Conservation (phyloP, 2,888 invertebrate genomes). For the Augiades crinisus region DNA sequence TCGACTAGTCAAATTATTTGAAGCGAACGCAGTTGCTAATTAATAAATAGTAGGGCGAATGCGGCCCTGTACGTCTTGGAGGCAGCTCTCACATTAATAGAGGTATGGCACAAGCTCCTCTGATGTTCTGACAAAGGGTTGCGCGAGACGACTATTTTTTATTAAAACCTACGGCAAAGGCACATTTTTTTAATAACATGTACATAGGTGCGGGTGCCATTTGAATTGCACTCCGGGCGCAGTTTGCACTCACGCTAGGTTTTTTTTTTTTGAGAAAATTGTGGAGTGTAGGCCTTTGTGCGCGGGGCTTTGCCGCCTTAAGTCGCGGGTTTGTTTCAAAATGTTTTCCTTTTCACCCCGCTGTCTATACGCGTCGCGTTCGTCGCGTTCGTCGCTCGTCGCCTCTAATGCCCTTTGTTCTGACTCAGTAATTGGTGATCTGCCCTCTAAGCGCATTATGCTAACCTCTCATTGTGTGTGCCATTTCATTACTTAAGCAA, state of each 20-base stretch:
- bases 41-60: constrained; percentile 41
- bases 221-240: constrained; percentile 51
- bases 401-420: constrained; percentile 32
- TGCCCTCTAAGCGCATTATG: constrained; percentile 25
- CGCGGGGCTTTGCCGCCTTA: constrained; percentile 54
- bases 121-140: constrained; percentile 78
- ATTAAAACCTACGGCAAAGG: constrained; percentile 77
- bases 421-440: constrained; percentile 24
- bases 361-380: constrained; percentile 29
- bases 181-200: constrained; percentile 81
- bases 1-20: constrained; percentile 23
- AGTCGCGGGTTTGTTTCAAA: constrained; percentile 49
- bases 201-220: constrained; percentile 57
- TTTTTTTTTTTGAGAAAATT: constrained; percentile 70
- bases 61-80: constrained; percentile 68
- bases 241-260: constrained; percentile 54
- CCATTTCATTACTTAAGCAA: constrained; percentile 22
- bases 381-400: constrained; percentile 17
- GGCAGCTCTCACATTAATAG: constrained; percentile 65
- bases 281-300: constrained; percentile 67
- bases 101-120: constrained; percentile 66
- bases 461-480: constrained; percentile 23
- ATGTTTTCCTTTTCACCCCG: constrained; percentile 37
- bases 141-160: constrained; percentile 76
- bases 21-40: constrained; percentile 37